Conservation (phyloP, 2,113 vertebrate species). For the Tetraodon nigroviridis region DNA sequence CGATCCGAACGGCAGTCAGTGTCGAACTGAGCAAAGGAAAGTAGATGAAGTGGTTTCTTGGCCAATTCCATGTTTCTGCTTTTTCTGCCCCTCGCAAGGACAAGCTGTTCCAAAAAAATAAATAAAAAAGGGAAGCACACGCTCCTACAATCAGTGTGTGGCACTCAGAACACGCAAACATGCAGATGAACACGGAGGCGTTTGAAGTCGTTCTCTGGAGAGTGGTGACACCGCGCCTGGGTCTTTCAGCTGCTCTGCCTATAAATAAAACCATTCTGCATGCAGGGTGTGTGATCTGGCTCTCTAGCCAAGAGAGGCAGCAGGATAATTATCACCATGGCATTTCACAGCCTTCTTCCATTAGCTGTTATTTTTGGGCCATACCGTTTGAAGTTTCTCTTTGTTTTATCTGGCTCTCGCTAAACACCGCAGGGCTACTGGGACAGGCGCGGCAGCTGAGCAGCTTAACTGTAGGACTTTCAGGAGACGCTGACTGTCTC, state of each 20-base stretch:
- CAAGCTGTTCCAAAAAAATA: too few relatives aligned
- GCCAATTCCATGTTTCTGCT: slow-evolving; percentile 27
- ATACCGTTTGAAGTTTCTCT: slow-evolving; percentile 64
- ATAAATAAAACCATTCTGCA: slow-evolving; percentile 71
- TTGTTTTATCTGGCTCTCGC: slow-evolving; percentile 64
- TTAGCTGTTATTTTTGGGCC: slow-evolving; percentile 68
- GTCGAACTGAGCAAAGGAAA: background rate
- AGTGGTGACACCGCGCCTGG: slow-evolving; percentile 57
- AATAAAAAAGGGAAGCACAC: slow-evolving; percentile 4
- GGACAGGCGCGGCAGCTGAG: slow-evolving; percentile 56
- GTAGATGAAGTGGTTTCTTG: slow-evolving; percentile 13
- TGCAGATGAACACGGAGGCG: slow-evolving; percentile 21
- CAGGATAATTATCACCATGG: slow-evolving; percentile 72
- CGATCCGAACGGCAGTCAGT: background rate
- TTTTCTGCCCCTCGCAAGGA: slow-evolving; percentile 15
- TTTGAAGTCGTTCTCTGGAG: slow-evolving; percentile 68
- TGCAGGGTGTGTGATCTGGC: slow-evolving; percentile 49
- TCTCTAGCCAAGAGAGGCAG: slow-evolving; percentile 57
- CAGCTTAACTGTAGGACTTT: slow-evolving; percentile 58
- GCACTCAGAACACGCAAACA: slow-evolving; percentile 13
- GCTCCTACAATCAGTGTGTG: slow-evolving; percentile 7
- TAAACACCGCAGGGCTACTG: slow-evolving; percentile 55
- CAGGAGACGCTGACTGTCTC: slow-evolving; percentile 49
- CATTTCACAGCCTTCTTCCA: slow-evolving; percentile 66
- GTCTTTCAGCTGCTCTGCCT: slow-evolving; percentile 60